A percentile compares a stretch with the other conserved stretches of the same genome.
These are phyloP conservation scores for Perognathus longimembris DNA, from an alignment of 2,113 vertebrate species.

Conservation along the genomic window DNA sequence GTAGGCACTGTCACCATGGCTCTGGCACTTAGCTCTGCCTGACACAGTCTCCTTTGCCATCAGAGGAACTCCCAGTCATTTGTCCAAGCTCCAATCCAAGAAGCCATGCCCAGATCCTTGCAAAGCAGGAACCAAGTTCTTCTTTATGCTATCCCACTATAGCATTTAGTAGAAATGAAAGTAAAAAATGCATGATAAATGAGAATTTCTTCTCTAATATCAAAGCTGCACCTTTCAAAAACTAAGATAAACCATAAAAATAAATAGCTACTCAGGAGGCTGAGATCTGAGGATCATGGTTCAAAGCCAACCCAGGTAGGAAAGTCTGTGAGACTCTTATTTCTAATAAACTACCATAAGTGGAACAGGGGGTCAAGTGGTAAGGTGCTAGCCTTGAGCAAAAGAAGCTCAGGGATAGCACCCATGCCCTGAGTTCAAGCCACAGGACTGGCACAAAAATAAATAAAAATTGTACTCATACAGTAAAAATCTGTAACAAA, in stretches of 20 bases:
- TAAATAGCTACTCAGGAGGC: background rate
- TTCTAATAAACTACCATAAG: too few relatives aligned
- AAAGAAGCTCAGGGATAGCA: too few relatives aligned
- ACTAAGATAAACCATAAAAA: slow-evolving; percentile 18
- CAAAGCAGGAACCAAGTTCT: background rate
- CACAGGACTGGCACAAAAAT: too few relatives aligned
- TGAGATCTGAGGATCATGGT: too few relatives aligned
- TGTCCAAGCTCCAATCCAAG: background rate
- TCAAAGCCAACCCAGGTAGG: too few relatives aligned
- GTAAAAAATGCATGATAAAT: background rate
- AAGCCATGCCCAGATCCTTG: background rate
- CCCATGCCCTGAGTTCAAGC: too few relatives aligned
- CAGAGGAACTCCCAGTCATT: background rate
- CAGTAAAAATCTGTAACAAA: background rate
- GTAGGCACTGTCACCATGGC: background rate
- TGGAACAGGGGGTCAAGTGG: too few relatives aligned
- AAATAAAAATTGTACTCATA: background rate
- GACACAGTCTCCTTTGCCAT: background rate
- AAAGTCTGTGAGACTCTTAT: too few relatives aligned
- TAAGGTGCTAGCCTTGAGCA: too few relatives aligned
- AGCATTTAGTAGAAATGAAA: background rate
- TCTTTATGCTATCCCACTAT: fast-evolving
- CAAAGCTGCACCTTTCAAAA: background rate
- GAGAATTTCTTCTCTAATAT: background rate
- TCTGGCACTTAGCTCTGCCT: background rate